These are phyloP conservation scores for Gorsachius goisagi DNA, from an alignment of 2,113 vertebrate genomes.

Conservation along the genomic window DNA sequence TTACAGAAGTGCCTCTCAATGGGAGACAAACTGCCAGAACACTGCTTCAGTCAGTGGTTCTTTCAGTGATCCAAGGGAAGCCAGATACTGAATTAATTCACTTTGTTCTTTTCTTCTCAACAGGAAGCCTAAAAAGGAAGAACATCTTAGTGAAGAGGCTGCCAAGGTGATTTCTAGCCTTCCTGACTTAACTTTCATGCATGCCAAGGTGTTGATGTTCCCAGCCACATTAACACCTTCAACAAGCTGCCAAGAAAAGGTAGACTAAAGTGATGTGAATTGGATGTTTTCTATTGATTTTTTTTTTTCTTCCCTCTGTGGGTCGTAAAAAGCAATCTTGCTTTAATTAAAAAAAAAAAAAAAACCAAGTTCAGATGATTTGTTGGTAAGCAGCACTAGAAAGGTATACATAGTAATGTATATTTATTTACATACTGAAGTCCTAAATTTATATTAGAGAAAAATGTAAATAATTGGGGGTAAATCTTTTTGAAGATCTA, in stretches of 20 bases:
- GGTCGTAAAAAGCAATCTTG: constrained; percentile 71
- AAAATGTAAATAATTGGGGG: constrained; percentile 90
- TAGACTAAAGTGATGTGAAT: constrained; percentile 68
- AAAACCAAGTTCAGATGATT: constrained; percentile 78
- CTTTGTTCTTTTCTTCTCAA: constrained; percentile 42
- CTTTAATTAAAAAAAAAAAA: constrained; percentile 69
- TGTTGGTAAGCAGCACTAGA: constrained; percentile 83
- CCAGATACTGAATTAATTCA: constrained; percentile 22
- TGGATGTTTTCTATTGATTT: constrained; percentile 70
- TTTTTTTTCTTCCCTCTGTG: constrained; percentile 32
- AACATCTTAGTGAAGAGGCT: constrained; percentile 93
- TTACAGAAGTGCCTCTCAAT: constrained; percentile 13
- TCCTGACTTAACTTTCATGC: constrained; percentile 93
- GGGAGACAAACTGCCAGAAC: constrained; percentile 19
- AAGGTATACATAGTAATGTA: constrained; percentile 86
- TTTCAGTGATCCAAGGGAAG: neutral
- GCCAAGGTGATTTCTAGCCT: constrained; percentile 84
- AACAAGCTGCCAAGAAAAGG: constrained; percentile 74
- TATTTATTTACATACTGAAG: constrained; percentile 88
- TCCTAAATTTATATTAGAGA: constrained; percentile 85
- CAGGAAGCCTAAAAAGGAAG: constrained; percentile 91
- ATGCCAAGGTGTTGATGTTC: constrained; percentile 91
- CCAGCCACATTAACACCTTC: constrained; percentile 88
- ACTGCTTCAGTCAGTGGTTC: neutral
- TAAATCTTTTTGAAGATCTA: constrained; percentile 80